These are phyloP conservation scores for Varanus komodoensis DNA, from an alignment of 2,113 vertebrate species.

Conservation along the genomic window DNA sequence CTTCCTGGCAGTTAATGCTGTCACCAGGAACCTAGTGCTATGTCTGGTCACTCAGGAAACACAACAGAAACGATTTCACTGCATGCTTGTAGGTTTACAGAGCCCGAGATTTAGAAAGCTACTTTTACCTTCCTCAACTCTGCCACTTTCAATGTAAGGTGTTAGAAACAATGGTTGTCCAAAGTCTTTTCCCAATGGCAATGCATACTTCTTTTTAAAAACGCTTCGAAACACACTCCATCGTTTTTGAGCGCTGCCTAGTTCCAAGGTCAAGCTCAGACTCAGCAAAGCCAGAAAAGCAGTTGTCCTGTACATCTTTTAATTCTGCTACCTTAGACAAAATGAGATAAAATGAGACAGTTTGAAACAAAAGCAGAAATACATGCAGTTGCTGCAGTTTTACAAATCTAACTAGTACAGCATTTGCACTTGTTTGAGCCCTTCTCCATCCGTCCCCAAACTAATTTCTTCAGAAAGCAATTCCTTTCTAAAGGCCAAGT, in stretches of 20 bases:
- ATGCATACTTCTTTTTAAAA: conserved; percentile 66
- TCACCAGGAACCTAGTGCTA: not conserved
- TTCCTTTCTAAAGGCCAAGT: too few species aligned
- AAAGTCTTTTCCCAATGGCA: conserved; percentile 63
- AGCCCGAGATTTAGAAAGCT: not conserved
- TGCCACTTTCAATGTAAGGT: conserved; percentile 82
- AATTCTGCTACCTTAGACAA: conserved; percentile 21
- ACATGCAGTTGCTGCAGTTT: conserved; percentile 51
- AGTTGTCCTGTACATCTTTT: conserved; percentile 50
- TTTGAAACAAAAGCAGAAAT: conserved; percentile 45
- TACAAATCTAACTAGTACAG: conserved; percentile 30
- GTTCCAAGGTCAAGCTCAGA: conserved; percentile 54
- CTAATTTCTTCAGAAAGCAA: too few species aligned
- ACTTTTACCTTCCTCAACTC: conserved; percentile 76
- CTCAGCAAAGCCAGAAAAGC: conserved; percentile 61
- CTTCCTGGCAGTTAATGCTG: not conserved
- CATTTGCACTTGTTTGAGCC: too few species aligned
- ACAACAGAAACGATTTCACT: not conserved
- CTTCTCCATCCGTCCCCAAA: too few species aligned
- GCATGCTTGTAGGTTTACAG: not conserved
- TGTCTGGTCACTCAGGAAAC: not conserved
- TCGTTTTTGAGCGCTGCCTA: conserved; percentile 55
- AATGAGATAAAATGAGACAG: conserved; percentile 24
- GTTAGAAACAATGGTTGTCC: conserved; percentile 87
- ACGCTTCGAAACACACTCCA: conserved; percentile 77